Evolutionary conservation across 2,888 invertebrate genomes (phyloP).

Genomic region (Ophonus ardosiacus): DNA sequence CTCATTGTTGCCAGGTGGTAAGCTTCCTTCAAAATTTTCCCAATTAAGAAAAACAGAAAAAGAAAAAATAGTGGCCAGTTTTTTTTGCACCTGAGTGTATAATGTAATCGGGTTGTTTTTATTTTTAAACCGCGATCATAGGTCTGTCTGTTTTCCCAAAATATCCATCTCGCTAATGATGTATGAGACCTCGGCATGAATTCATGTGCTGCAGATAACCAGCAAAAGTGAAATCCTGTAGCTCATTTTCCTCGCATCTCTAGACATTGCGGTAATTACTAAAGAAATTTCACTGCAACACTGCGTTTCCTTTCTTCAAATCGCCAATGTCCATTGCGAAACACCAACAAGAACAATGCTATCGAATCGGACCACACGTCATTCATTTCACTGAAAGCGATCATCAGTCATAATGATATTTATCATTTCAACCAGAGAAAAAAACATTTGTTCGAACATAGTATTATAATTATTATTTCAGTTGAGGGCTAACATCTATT

Average conservation of each 20-base stretch:
- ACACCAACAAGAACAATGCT: constrained; percentile 19
- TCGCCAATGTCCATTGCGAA: constrained; percentile 32
- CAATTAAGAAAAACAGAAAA: no score
- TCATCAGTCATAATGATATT: neutral
- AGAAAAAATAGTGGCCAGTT: no score
- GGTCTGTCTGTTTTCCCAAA: no score
- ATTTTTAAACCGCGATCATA: no score
- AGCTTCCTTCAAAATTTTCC: no score
- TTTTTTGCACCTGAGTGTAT: no score
- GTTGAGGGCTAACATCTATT: no score
- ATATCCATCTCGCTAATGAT: neutral
- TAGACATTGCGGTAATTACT: constrained; percentile 42
- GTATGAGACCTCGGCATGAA: constrained; percentile 33
- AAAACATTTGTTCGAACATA: no score
- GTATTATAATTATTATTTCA: no score
- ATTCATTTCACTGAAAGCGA: neutral
- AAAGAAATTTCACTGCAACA: constrained; percentile 34
- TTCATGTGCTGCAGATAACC: constrained; percentile 2
- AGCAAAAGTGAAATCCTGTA: constrained; percentile 38
- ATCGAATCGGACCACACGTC: neutral
- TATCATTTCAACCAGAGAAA: neutral
- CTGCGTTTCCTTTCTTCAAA: constrained; percentile 32
- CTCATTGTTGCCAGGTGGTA: no score
- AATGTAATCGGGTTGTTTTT: no score
- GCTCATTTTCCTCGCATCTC: constrained; percentile 41